Conservation (phyloP, 2,797 vertebrate genomes). For the Mormyrus proboscirostris region DNA sequence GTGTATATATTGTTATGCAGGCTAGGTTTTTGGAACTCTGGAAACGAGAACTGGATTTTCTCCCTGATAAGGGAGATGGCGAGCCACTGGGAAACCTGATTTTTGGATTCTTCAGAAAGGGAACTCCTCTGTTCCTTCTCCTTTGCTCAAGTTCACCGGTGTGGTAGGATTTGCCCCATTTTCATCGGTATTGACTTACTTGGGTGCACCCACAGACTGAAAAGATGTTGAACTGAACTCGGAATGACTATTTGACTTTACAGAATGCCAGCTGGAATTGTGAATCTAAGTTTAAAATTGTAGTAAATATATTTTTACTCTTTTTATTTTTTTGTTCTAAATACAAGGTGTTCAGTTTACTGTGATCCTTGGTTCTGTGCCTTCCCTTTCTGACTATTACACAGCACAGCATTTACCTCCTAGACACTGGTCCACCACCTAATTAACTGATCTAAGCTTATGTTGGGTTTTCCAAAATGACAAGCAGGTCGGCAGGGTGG, state of each 20-base stretch:
- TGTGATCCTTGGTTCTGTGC: background rate
- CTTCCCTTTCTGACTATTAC: background rate
- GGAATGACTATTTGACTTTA: too few relatives aligned
- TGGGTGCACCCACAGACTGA: background rate
- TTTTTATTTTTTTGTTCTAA: background rate
- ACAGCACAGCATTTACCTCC: background rate
- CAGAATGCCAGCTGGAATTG: too few relatives aligned
- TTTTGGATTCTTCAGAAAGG: background rate
- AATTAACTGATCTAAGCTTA: background rate
- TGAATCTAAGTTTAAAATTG: background rate
- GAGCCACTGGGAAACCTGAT: background rate
- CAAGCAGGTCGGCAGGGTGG: background rate
- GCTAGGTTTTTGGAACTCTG: too few relatives aligned
- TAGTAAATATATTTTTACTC: background rate
- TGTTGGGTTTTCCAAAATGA: background rate
- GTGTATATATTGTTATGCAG: too few relatives aligned
- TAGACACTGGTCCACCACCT: background rate
- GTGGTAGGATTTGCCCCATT: background rate
- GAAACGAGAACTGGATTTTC: too few relatives aligned
- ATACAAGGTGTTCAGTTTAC: background rate
- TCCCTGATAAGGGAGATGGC: too few relatives aligned
- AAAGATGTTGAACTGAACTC: background rate
- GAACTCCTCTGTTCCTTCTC: background rate
- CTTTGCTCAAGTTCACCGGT: background rate
- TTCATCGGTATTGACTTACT: background rate